Conservation (phyloP, 2,113 vertebrate genomes). For the Leucosticte australis region DNA sequence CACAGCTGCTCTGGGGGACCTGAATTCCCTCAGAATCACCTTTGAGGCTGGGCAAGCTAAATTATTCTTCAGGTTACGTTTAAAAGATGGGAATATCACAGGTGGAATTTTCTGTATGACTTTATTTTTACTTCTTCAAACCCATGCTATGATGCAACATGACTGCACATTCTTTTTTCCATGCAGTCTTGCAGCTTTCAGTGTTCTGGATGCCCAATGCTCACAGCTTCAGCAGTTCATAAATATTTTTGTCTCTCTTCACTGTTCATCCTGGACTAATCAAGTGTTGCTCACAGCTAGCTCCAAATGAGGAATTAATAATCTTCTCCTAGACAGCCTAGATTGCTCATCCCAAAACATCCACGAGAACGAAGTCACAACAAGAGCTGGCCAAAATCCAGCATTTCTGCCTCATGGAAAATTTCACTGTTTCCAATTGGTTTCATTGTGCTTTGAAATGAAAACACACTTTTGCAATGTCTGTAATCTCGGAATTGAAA, state of each 20-base stretch:
- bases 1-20: neutral
- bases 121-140: neutral
- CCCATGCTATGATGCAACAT: neutral
- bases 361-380: constrained; percentile 14
- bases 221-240: neutral
- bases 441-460: constrained; percentile 59
- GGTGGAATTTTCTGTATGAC: neutral
- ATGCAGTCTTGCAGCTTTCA: neutral
- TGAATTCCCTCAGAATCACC: neutral
- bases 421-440: constrained; percentile 59
- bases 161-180: neutral
- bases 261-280: constrained; percentile 3
- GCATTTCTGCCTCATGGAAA: constrained; percentile 58
- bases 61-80: neutral
- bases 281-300: constrained; percentile 18
- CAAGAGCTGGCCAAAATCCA: constrained; percentile 52
- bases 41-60: neutral
- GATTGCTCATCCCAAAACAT: constrained; percentile 52
- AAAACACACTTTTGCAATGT: constrained; percentile 46
- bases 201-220: neutral
- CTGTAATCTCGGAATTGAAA: constrained; percentile 53
- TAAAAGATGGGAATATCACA: neutral
- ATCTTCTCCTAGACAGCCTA: constrained; percentile 9
- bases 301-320: constrained; percentile 45
- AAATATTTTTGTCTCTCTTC: constrained; percentile 11